Base-by-base conservation (phyloP, 2,797 vertebrate genomes). In the Hyperoplus immaculatus region DNA sequence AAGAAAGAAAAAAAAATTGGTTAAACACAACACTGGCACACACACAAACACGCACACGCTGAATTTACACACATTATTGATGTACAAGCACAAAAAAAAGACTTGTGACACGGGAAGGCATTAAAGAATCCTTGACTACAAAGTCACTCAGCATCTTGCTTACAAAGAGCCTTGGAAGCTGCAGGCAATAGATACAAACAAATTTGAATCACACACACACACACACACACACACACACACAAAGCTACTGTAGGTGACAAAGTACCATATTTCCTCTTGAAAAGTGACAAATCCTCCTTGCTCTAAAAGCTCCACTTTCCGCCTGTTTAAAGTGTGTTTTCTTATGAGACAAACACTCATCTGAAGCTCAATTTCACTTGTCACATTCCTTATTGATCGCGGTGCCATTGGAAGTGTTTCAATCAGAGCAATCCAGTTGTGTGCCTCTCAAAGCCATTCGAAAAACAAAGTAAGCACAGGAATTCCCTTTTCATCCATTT, bases 111-210 rank as follows among this genome's bases (percentile, higher is more conserved):
- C n/a, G 36, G 61, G 67, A 73, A 87, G 73, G 83, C 84, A 88
- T 89, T 85, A 91, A 87, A 92, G 86, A 88, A 80, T 77, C 82
- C 85, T 82, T 80, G 80, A 89, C 87, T 81, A 91, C 89, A 92
- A 85, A 92, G 89, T 86, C 83, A 73, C 82, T 73, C 82, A 85
- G 80, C 54, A 51, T 83, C 74, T 76, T 42, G 68, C 80, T 86
- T 77, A 88, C 87, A 88, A 82, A 89, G 77, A 84, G 78, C 66
- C 36, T 1, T 29, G 80, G 81, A 88, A 88, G 87, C 90, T 92
- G 83, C 84, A 88, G 90, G 91, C 86, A n/a, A 85, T 78, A 87
- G 87, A 90, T 87, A 88, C 9, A 88, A 74, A 79, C 61, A 83
- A 89, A 85, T 86, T 81, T 85, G 70, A 84, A 81, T 84, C 83